Base-by-base conservation (phyloP, 1,140 invertebrate genomes). In the Zophobas atratus region DNA sequence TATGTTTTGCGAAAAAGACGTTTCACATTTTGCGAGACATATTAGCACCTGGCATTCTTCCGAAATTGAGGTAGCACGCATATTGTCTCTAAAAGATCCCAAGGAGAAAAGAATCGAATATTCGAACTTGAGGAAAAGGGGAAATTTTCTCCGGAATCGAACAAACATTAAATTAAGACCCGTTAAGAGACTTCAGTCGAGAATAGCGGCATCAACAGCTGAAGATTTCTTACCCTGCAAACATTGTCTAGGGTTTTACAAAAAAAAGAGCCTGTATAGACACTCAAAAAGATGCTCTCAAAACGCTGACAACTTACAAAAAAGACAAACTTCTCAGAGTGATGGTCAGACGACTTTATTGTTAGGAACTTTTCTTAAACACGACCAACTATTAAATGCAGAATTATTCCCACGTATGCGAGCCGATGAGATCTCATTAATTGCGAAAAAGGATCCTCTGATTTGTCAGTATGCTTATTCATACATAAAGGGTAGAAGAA, bases 381-480 rank as follows among this genome's bases (percentile, higher is more conserved):
- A 70, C 53, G 75, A 77, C 38, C 8, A 51, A 39, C 39, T 77
- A 43, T 72, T 72, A 51, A 72, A 48, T 20, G 41, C 3, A 8
- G 63, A 77, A 71, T 43, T 77, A 33, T 77, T 77, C 56, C 43
- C 48, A 2, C n/a, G 51, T 49, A 77, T 77, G 67, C 39, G 75
- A 8, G 75, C 75, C 48, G 49, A 72, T 39, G 2, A 72, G 6
- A 48, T 77, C 1, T 2, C 6, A 1, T 53, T 77, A 5, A 41
- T 36, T 38, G 75, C 67, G 1, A 77, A 71, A 53, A 77, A 72
- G 39, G 63, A 77, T 71, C 6, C 5, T 2, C 5, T 72, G 6
- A 77, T 77, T 6, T 77, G 75, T 43, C 41, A 55, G 1, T 77
- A 77, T 72, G 75, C 75, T 20, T 76, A 70, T 20, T 76, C 39